These are phyloP conservation scores for Melieria crassipennis DNA, from an alignment of 2,888 invertebrate species.

Conservation along the genomic window DNA sequence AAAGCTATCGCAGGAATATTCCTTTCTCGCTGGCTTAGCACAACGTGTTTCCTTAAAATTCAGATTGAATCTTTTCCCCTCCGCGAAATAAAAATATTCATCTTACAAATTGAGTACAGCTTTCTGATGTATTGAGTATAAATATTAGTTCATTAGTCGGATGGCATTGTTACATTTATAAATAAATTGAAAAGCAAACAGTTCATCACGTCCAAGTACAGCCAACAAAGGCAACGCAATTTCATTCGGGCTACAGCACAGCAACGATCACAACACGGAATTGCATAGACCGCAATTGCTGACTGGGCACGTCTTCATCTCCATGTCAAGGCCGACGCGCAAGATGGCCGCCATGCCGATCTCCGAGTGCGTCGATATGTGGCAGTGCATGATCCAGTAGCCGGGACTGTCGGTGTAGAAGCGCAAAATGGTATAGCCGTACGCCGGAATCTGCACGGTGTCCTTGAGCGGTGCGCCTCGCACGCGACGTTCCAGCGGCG, in stretches of 20 bases:
- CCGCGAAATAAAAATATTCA: too few species aligned
- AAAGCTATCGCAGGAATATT: too few species aligned
- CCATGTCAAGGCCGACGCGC: constrained; percentile 55
- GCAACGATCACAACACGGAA: constrained; percentile 45
- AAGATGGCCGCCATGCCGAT: constrained; percentile 59
- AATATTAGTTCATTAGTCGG: too few species aligned
- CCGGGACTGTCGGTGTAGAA: constrained; percentile 58
- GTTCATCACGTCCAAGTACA: too few species aligned
- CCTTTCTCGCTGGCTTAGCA: too few species aligned
- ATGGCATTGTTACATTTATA: too few species aligned
- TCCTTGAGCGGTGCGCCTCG: constrained; percentile 57
- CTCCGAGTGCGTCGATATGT: constrained; percentile 59
- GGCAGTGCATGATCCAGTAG: constrained; percentile 62
- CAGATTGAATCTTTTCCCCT: too few species aligned
- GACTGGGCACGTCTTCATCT: constrained; percentile 62
- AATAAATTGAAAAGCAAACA: too few species aligned
- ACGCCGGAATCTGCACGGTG: constrained; percentile 58
- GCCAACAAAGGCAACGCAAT: too few species aligned
- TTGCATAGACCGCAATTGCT: constrained; percentile 60
- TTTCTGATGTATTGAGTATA: too few species aligned
- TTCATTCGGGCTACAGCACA: background rate
- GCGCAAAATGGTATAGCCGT: constrained; percentile 59
- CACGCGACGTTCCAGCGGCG: constrained; percentile 53
- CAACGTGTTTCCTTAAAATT: too few species aligned
- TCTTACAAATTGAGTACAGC: too few species aligned